Conservation (phyloP, 1,140 invertebrate genomes). For the Cydia pomonella region DNA sequence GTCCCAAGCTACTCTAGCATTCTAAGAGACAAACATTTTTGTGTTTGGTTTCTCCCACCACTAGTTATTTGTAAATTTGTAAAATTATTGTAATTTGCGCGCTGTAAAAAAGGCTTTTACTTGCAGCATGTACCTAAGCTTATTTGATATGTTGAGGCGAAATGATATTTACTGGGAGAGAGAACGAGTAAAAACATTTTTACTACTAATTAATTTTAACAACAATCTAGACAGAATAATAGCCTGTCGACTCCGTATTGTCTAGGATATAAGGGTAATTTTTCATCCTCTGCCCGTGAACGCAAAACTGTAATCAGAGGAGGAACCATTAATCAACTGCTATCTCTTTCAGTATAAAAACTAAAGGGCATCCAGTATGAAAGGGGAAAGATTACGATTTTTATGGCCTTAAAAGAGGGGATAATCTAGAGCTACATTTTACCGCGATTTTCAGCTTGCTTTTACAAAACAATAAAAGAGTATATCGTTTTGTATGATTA, state of each 20-base stretch:
- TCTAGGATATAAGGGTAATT: slow-evolving; percentile 14
- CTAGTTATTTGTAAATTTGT: too few species aligned
- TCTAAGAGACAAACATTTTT: too few species aligned
- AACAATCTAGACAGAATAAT: not conserved
- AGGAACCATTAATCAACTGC: slow-evolving; percentile 20
- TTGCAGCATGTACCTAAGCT: too few species aligned
- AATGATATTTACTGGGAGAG: too few species aligned
- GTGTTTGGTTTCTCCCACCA: too few species aligned
- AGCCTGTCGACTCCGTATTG: slow-evolving; percentile 22
- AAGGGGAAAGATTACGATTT: slow-evolving; percentile 26
- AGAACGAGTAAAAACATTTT: too few species aligned
- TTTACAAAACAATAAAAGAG: too few species aligned
- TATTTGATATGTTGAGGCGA: too few species aligned
- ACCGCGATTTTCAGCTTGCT: not conserved
- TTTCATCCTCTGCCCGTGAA: slow-evolving; percentile 24
- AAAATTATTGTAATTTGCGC: too few species aligned
- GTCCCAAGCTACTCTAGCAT: too few species aligned
- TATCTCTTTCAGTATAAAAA: slow-evolving; percentile 28
- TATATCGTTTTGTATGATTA: not conserved
- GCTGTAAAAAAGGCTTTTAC: too few species aligned
- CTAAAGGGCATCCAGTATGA: slow-evolving; percentile 12
- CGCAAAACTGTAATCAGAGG: slow-evolving; percentile 23
- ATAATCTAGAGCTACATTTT: not conserved
- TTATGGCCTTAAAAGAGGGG: slow-evolving; percentile 1
- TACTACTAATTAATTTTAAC: slow-evolving; percentile 13